Base-by-base conservation (phyloP, 2,888 invertebrate species). In the Camptogramma bilineatum region DNA sequence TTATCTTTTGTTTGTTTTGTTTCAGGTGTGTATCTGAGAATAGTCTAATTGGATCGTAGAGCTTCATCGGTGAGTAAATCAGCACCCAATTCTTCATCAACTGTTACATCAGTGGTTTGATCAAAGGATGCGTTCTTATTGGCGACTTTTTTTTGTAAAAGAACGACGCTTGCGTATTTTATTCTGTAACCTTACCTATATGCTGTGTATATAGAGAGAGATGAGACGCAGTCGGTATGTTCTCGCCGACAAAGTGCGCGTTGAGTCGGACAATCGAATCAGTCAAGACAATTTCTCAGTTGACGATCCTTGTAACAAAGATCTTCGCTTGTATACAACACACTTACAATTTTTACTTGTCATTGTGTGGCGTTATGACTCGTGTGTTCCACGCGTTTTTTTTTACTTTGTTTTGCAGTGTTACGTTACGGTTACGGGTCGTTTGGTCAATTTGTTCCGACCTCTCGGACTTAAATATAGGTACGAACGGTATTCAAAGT, bases 261-360 rank as follows among this genome's bases (percentile, higher is more conserved):
- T 82, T 82, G 80, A 77, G 75, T 74, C 78, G 78, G 79, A 88
- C 89, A 87, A 87, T 90, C 84, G 83, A 85, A 88, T 90, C 85
- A 83, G 82, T 78, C 80, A 81, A 81, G 85, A 86, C 87, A 84
- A 84, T 85, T 86, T 86, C 85, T 66, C 63, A 66, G 65, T 54
- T 62, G 57, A 65, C 50, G 56, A 80, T 75, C 81, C 80, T 78
- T 80, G 77, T 75, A 68, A 62, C 59, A 54, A 57, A 68, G 71
- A 71, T 66, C 61, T 64, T 66, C 62, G 52, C 62, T 68, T 69
- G 66, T 58, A 59, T 53, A 65, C 59, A 59, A 59, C 52, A 62
- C 59, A 53, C 48, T 64, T 63, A 52, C 55, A 39, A 53, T 59
- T 55, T 48, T 64, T 52, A 62, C 71, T 51, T 52, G 66, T 64